Percentiles rank a stretch among this genome's conserved stretches.
Evolutionary conservation across 1,140 invertebrate species (phyloP).

Genomic region (Caerostris extrusa): DNA sequence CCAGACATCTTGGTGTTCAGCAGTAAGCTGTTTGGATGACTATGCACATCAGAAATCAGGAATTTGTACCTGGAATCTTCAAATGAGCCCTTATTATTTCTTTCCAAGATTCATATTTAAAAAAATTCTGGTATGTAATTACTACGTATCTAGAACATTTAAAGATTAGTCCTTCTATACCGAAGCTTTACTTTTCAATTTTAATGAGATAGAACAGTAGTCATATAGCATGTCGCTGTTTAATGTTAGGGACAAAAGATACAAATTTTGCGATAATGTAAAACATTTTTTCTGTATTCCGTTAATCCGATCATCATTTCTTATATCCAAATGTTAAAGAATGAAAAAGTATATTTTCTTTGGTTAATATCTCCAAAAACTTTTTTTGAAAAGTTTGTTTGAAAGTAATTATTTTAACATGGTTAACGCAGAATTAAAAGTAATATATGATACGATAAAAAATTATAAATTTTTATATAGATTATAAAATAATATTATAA

Average conservation of each 20-base stretch:
- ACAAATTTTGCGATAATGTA: neutral
- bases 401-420: too few relatives aligned
- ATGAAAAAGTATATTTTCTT: neutral
- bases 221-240: too few relatives aligned
- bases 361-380: neutral
- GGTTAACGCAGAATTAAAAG: too few relatives aligned
- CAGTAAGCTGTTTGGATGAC: neutral
- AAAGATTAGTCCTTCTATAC: neutral
- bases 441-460: too few relatives aligned
- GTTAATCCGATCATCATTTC: too few relatives aligned
- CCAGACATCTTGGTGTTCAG: slow-evolving; percentile 20
- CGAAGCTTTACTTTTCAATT: neutral
- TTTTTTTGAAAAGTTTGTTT: neutral
- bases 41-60: neutral
- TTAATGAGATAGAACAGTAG: too few relatives aligned
- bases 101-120: neutral
- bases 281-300: too few relatives aligned
- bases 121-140: neutral
- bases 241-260: neutral
- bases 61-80: neutral
- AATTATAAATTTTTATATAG: too few relatives aligned
- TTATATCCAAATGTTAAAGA: too few relatives aligned
- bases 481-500: too few relatives aligned
- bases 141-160: neutral
- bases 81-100: neutral